phyloP scores from a whole-genome alignment of 2,113 vertebrate genomes.

The Anser brachyrhynchus region DNA sequence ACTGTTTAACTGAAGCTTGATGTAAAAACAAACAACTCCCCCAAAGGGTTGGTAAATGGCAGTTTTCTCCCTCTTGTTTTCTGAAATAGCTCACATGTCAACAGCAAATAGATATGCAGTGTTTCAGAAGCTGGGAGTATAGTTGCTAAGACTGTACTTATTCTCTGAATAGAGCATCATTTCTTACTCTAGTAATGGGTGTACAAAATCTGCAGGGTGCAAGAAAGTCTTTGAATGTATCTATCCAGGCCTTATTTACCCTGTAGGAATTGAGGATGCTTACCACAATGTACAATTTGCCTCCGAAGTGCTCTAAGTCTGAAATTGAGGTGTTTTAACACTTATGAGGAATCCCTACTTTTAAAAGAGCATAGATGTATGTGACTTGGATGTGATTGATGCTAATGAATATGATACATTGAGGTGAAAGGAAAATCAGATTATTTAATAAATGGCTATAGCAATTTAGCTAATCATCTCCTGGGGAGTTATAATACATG shows the following conservation, averaged over 20 bases:
- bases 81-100: background rate
- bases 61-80: background rate
- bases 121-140: background rate
- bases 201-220: background rate
- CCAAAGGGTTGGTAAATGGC: background rate
- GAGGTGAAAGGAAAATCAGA: slow-evolving; percentile 70
- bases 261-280: background rate
- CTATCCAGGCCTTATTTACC: background rate
- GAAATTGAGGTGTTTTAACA: slow-evolving; percentile 60
- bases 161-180: background rate
- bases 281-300: background rate
- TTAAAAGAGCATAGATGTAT: slow-evolving; percentile 50
- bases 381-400: slow-evolving; percentile 69
- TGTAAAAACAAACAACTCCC: background rate
- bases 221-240: background rate
- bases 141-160: background rate
- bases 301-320: background rate
- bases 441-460: slow-evolving; percentile 72
- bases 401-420: slow-evolving; percentile 63
- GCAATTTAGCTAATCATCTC: slow-evolving; percentile 77
- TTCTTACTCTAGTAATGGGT: background rate
- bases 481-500: slow-evolving; percentile 65
- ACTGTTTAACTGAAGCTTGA: background rate
- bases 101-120: background rate
- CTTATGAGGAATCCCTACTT: slow-evolving; percentile 33